These are phyloP conservation scores for Chymomyza costata DNA, from an alignment of 1,140 invertebrate species.

Conservation along the genomic window DNA sequence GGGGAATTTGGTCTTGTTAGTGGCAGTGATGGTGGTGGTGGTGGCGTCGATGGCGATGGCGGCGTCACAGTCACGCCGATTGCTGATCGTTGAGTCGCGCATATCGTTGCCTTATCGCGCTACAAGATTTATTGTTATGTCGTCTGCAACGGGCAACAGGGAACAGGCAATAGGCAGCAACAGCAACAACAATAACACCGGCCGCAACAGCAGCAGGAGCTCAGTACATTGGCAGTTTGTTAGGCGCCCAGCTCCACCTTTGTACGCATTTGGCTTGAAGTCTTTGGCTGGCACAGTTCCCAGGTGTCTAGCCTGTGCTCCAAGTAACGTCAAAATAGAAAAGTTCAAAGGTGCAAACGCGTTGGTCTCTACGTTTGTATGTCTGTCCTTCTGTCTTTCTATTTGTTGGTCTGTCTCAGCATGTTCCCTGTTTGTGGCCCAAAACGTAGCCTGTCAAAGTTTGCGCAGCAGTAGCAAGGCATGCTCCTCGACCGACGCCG, in stretches of 20 bases:
- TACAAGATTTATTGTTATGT: slow-evolving; percentile 66
- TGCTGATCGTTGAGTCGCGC: slow-evolving; percentile 17
- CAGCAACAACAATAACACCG: too few relatives aligned
- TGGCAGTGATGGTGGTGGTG: too few relatives aligned
- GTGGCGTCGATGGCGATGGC: too few relatives aligned
- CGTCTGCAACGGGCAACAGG: slow-evolving; percentile 26
- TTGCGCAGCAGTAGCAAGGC: too few relatives aligned
- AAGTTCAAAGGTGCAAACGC: slow-evolving; percentile 70
- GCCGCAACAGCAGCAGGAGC: too few relatives aligned
- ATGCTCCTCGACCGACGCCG: background rate
- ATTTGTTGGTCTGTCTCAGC: slow-evolving; percentile 6
- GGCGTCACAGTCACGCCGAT: slow-evolving; percentile 57
- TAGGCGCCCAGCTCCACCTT: slow-evolving; percentile 19
- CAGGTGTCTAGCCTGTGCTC: slow-evolving; percentile 12
- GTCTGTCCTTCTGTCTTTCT: slow-evolving; percentile 15
- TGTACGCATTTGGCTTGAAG: slow-evolving; percentile 24
- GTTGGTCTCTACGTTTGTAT: slow-evolving; percentile 19
- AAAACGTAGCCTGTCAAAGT: too few relatives aligned
- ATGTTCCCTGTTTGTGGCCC: background rate
- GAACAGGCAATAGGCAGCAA: slow-evolving; percentile 14
- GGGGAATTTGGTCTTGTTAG: too few relatives aligned
- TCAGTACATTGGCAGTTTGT: too few relatives aligned
- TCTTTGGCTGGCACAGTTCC: slow-evolving; percentile 33
- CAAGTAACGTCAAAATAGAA: slow-evolving; percentile 26
- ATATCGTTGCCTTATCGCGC: slow-evolving; percentile 37